Base-by-base conservation (phyloP, 2,797 vertebrate genomes). In the Chromobotia macracanthus region DNA sequence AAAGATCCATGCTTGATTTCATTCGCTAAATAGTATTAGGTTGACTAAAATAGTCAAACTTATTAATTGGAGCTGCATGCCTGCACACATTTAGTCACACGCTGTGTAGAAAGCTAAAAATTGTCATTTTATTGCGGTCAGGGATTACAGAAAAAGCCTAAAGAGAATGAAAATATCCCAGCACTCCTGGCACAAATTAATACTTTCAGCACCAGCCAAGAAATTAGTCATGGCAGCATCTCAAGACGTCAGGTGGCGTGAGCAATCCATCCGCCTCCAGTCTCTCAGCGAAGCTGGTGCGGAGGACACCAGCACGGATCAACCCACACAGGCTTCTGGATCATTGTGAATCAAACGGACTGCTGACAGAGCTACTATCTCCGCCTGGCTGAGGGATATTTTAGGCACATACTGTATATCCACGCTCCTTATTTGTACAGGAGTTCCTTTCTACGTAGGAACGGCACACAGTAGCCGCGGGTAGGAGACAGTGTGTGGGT, bases 201-300 rank as follows among this genome's bases (percentile, higher is more conserved):
- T 15, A 51, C 28, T 53, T 75, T 51, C 60, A 18, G 60, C 72
- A 64, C 4, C 23, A 15, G 86, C 89, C 88, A 88, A 87, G 77
- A 68, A 4, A 19, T 88, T 83, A 87, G 87, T 91, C 86, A 89
- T 60, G 69, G 50, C 28, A 79, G 80, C 84, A 83, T 86, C 88
- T 91, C 86, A 73, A 90, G 88, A 91, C 85, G 87, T 89, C 89
- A 87, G 86, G 85, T 1, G 87, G 84, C 76, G 82, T 77, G 77
- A 79, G 82, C 85, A 85, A 44, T 68, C 85, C 88, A 87, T 89
- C 87, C 91, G 82, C 92, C 90, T 87, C 90, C 92, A 53, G 90
- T 92, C 92, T 92, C 90, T 90, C 91, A 85, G 80, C 87, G 89
- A 89, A 86, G 89, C 89, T 89, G 48, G 48, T 41, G 87, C 89